Conservation (phyloP, 2,797 vertebrate species). For the Sus cebifrons region DNA sequence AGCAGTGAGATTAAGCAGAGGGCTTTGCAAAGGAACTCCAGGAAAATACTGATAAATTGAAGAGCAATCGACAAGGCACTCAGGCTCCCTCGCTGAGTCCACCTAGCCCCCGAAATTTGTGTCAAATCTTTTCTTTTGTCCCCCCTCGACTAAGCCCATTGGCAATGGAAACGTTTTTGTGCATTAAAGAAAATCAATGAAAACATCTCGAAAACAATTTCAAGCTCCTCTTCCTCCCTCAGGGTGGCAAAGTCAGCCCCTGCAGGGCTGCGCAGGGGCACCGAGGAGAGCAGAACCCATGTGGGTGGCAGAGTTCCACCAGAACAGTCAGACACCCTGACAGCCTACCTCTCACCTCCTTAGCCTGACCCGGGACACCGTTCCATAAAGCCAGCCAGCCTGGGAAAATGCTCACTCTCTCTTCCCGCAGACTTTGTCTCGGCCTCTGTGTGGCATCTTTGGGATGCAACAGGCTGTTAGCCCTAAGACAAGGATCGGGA, state of each 20-base stretch:
- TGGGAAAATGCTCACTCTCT: background rate
- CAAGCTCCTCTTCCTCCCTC: constrained; percentile 77
- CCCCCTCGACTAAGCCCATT: constrained; percentile 62
- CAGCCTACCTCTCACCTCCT: background rate
- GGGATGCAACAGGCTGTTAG: background rate
- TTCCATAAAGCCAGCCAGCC: background rate
- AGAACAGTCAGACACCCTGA: background rate
- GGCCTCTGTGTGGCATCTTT: background rate
- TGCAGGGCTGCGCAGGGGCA: constrained; percentile 48
- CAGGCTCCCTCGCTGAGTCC: constrained; percentile 76
- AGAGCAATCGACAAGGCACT: constrained; percentile 73
- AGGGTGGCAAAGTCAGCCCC: constrained; percentile 73
- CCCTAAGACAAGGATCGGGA: background rate
- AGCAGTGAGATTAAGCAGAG: constrained; percentile 73
- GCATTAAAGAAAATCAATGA: constrained; percentile 88
- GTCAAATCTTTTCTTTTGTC: constrained; percentile 74
- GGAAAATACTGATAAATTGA: constrained; percentile 86
- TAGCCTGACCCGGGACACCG: background rate
- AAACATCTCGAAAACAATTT: constrained; percentile 84
- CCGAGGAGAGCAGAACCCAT: constrained; percentile 52
- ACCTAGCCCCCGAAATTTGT: constrained; percentile 76
- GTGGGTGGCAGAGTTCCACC: constrained; percentile 65
- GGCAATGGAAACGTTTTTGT: constrained; percentile 75
- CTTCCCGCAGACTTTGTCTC: background rate
- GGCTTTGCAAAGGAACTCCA: constrained; percentile 83